Base-by-base conservation (phyloP, 2,888 invertebrate species). In the Sminthurides aquaticus region DNA sequence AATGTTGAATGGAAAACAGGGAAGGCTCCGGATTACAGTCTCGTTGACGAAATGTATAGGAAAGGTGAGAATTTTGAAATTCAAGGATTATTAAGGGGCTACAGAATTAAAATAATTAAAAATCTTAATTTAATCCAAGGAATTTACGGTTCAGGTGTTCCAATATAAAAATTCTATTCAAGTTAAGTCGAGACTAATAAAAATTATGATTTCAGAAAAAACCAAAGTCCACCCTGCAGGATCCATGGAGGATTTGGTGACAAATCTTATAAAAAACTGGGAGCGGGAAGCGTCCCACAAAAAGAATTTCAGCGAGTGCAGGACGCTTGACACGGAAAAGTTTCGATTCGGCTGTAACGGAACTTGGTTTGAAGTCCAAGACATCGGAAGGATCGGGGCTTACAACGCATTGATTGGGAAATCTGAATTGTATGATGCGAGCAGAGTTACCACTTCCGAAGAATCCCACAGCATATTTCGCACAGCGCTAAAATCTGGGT, bases 201-300 rank as follows among this genome's bases (percentile, higher is more conserved):
- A n/a, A n/a, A n/a, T n/a, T n/a, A n/a, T n/a, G n/a, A n/a, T n/a
- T n/a, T 2, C 34, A 71, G 72, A 72, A 52, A 54, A 69, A 61
- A 70, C 67, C 2, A 70, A 56, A 29, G 60, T 62, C 20, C 78
- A 77, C 61, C 25, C 56, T 26, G 68, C 64, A 1, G 77, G 73
- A 1, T 77, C 77, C 1, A 63, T 78, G 55, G 78, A 77, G 64
- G 75, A 76, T 63, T 49, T 75, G 3, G 76, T 78, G 2, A 77
- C 77, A 63, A 76, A 77, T 64, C 62, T 78, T 24, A 75, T 78
- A 1, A 78, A 78, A 70, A 76, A 77, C 11, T 78, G 78, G 78
- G 78, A 78, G 67, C 76, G 77, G 76, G 78, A 78, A 66, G 70
- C 73, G 8, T 69, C 75, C 0, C 77, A 78, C 64, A 78, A 77